These are phyloP conservation scores for Aphrocallistes beatrix DNA, from an alignment of 37 sponge, comb jelly and placozoan genomes.

Conservation along the genomic window DNA sequence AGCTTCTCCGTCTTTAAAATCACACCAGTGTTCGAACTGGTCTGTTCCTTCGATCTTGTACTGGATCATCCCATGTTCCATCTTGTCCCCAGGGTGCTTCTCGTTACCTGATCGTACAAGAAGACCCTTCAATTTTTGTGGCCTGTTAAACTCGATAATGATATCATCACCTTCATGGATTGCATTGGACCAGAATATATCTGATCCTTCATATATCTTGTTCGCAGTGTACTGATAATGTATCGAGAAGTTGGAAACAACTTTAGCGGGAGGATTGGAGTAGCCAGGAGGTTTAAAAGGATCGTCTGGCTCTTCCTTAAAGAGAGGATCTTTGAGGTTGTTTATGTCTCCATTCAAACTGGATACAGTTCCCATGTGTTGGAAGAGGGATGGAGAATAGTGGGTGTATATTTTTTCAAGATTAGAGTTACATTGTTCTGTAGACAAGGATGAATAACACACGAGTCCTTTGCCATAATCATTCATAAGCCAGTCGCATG, in stretches of 20 bases:
- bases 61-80: neutral
- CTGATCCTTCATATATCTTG: neutral
- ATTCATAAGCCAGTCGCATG: slow-evolving; percentile 12
- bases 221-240: neutral
- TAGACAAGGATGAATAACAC: neutral
- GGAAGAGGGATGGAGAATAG: neutral
- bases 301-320: neutral
- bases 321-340: neutral
- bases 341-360: neutral
- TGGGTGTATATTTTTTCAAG: neutral
- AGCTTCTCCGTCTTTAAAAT: neutral
- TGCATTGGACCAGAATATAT: neutral
- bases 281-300: neutral
- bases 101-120: neutral
- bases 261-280: neutral
- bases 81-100: neutral
- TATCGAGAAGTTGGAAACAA: neutral
- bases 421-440: neutral
- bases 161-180: neutral
- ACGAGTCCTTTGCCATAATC: neutral
- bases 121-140: neutral
- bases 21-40: neutral
- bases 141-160: neutral
- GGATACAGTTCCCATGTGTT: slow-evolving; percentile 6
- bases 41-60: neutral